These are phyloP conservation scores for Dasyprocta punctata DNA, from an alignment of 2,113 vertebrate species.

Conservation along the genomic window DNA sequence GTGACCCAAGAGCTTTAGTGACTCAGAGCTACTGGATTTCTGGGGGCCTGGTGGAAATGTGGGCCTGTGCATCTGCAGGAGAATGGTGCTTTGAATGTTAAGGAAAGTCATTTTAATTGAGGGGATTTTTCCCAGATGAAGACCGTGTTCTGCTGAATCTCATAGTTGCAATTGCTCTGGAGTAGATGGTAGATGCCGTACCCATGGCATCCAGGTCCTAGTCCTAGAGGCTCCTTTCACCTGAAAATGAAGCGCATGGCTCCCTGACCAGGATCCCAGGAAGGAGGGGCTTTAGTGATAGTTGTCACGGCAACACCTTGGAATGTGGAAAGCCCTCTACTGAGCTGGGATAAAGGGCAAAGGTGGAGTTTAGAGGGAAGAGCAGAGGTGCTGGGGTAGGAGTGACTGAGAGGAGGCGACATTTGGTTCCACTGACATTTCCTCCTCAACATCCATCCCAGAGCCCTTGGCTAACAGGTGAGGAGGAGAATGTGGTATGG, in stretches of 20 bases:
- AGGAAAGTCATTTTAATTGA: neutral
- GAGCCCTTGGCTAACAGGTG: neutral
- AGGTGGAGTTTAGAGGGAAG: neutral
- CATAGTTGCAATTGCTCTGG: neutral
- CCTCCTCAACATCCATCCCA: neutral
- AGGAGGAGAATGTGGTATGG: neutral
- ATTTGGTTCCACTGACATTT: neutral
- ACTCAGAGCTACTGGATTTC: neutral
- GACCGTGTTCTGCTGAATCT: neutral
- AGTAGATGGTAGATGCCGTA: neutral
- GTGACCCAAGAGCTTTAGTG: neutral
- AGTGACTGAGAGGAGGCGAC: neutral
- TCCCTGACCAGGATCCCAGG: neutral
- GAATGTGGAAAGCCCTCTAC: slow-evolving; percentile 30
- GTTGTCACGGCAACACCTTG: slow-evolving; percentile 72
- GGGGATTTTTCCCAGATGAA: neutral
- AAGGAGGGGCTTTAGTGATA: slow-evolving; percentile 67
- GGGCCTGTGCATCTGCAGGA: neutral
- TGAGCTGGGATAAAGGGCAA: neutral
- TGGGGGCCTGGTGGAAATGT: neutral
- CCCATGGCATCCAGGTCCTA: no score
- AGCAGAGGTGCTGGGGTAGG: neutral
- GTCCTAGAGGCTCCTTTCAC: neutral
- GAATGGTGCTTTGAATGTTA: neutral
- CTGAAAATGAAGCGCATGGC: neutral